phyloP scores from a whole-genome alignment of 2,113 vertebrate species.

The Phrynocephalus versicolor region DNA sequence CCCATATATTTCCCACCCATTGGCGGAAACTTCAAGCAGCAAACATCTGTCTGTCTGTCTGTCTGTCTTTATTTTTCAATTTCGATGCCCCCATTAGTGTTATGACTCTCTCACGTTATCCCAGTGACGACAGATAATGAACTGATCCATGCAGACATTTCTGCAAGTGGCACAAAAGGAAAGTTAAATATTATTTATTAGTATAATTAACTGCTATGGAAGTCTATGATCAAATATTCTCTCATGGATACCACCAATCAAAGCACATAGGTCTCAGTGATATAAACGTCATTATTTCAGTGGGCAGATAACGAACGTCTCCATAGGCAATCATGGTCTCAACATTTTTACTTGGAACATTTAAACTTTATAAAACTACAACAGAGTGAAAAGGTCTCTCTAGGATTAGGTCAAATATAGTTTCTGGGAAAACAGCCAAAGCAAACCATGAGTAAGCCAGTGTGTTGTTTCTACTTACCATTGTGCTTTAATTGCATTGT shows the following conservation, averaged over 20 bases:
- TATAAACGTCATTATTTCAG: neutral
- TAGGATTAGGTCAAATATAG: constrained; percentile 2
- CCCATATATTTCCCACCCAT: no score
- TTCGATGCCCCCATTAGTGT: no score
- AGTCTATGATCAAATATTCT: neutral
- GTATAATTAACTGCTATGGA: neutral
- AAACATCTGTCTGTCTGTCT: no score
- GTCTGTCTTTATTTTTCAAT: no score
- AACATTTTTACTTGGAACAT: constrained; percentile 3
- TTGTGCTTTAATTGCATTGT: constrained; percentile 23
- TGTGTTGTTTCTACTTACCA: neutral
- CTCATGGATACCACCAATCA: neutral
- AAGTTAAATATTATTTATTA: neutral
- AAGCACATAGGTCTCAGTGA: neutral
- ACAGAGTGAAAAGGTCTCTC: neutral
- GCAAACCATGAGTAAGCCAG: neutral
- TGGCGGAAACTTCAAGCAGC: no score
- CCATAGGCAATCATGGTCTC: neutral
- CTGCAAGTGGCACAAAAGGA: neutral
- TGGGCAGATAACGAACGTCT: neutral
- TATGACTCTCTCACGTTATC: no score
- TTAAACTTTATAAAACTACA: neutral
- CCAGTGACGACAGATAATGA: neutral
- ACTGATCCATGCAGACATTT: neutral
- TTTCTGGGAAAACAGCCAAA: constrained; percentile 19